Evolutionary conservation across 2,113 vertebrate species (phyloP).

Genomic region (Alexandromys fortis): DNA sequence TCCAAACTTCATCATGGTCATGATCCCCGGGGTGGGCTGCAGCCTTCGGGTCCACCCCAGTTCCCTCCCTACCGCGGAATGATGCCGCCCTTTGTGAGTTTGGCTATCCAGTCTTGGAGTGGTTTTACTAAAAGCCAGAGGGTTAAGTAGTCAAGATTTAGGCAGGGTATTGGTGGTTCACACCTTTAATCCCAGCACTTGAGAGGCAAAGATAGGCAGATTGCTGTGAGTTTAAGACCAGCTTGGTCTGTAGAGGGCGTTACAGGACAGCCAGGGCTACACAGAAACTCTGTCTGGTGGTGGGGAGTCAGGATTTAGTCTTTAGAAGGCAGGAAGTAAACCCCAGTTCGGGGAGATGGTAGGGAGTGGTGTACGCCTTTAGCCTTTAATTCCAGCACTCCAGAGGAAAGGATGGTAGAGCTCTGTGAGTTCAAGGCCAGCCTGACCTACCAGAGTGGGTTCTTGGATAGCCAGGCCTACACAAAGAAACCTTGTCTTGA

Average conservation of each 20-base stretch:
- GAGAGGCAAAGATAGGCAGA: not conserved
- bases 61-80: slow-evolving; percentile 94
- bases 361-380: not conserved
- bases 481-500: not conserved
- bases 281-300: not conserved
- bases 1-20: slow-evolving; percentile 85
- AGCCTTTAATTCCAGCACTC: not conserved
- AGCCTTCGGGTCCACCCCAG: slow-evolving; percentile 91
- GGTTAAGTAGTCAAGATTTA: not conserved
- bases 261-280: not conserved
- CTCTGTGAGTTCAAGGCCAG: not conserved
- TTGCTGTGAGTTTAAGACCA: not conserved
- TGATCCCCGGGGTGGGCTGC: slow-evolving; percentile 88
- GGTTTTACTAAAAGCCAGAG: not conserved
- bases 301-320: too few relatives aligned
- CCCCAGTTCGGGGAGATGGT: too few relatives aligned
- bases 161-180: not conserved
- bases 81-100: slow-evolving; percentile 94
- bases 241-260: not conserved
- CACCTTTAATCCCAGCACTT: not conserved
- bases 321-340: too few relatives aligned
- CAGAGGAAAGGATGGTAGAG: not conserved
- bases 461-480: not conserved
- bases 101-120: not conserved
- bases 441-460: not conserved